These are phyloP conservation scores for Drosophila pallidifrons DNA, from an alignment of 1,140 invertebrate species.

Conservation along the genomic window DNA sequence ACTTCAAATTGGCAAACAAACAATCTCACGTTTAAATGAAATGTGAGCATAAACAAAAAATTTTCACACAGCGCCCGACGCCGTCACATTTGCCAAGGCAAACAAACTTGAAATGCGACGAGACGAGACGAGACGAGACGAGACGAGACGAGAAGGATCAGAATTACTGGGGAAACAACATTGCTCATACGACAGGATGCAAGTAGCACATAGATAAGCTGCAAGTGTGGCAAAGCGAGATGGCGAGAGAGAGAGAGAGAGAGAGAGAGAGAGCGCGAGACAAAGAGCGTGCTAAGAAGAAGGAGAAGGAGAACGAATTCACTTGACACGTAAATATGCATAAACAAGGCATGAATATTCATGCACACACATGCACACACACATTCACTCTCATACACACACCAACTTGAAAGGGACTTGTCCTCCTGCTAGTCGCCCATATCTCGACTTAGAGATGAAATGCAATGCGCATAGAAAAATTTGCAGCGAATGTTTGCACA, in stretches of 20 bases:
- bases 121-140: constrained; percentile 32
- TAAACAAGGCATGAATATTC: constrained; percentile 84
- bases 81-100: constrained; percentile 54
- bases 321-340: constrained; percentile 84
- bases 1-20: constrained; percentile 81
- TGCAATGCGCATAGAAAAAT: constrained; percentile 82
- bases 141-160: constrained; percentile 40
- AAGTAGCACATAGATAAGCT: constrained; percentile 29
- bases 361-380: constrained; percentile 51
- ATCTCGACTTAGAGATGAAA: constrained; percentile 84
- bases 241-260: constrained; percentile 6
- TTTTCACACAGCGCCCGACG: constrained; percentile 64
- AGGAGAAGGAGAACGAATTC: constrained; percentile 47
- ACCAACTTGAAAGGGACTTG: constrained; percentile 66
- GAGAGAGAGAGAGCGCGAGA: constrained; percentile 18
- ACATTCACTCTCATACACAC: too few species aligned
- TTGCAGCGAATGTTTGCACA: constrained; percentile 69
- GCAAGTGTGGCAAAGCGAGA: background rate
- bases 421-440: constrained; percentile 47
- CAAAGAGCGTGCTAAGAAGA: constrained; percentile 37
- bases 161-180: constrained; percentile 37
- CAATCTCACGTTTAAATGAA: constrained; percentile 81
- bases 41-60: constrained; percentile 82
- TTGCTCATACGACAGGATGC: constrained; percentile 70
- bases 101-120: constrained; percentile 74